Evolutionary conservation across 92 coral and sea anemone genomes (phyloP), one percentile per base, ranked within the genome.

Genomic region (Siderastrea radians): DNA sequence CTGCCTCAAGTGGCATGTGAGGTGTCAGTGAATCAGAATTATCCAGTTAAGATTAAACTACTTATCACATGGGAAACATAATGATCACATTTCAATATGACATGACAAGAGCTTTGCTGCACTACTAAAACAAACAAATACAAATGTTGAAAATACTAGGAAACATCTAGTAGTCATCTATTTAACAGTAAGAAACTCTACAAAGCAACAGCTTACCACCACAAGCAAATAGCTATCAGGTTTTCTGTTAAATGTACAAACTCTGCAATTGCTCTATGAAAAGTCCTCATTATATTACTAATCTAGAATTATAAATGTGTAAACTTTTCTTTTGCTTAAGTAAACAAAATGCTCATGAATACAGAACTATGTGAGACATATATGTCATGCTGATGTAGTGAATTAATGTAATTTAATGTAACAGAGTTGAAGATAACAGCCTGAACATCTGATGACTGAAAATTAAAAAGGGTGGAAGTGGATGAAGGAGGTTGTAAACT

Each of bases 341-440:
- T 72, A 73, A 83, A 83, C 80, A 73, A 26, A 8, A 63, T 8
- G 50, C 50, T 50, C 80, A 74, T 82, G 78, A 60, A 70, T 82
- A 70, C 64, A 65, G 13, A 80, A 52, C 47, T 19, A 63, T 49
- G 67, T 44, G 61, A 48, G 75, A 38, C 14, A 49, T 46, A 16
- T 12, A 83, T 53, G 43, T 62, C 61, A 72, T 2, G 2, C 16
- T 74, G 48, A 17, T 51, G 59, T 53, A 17, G 38, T 26, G 38
- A 26, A 71, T 19, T 65, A 65, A 14, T 70, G 74, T 4, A 70
- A 70, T 70, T 70, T 70, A 12, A 19, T 12, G 49, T 48, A 15
- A 70, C 53, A 70, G 16, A 48, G 7, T n/a, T 61, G 26, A 61
- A 49, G 55, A 79, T 2, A 19, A 26, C n/a, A 46, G 49, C 47